These are phyloP conservation scores for Microtus richardsoni DNA, from an alignment of 2,113 vertebrate genomes.

Conservation along the genomic window DNA sequence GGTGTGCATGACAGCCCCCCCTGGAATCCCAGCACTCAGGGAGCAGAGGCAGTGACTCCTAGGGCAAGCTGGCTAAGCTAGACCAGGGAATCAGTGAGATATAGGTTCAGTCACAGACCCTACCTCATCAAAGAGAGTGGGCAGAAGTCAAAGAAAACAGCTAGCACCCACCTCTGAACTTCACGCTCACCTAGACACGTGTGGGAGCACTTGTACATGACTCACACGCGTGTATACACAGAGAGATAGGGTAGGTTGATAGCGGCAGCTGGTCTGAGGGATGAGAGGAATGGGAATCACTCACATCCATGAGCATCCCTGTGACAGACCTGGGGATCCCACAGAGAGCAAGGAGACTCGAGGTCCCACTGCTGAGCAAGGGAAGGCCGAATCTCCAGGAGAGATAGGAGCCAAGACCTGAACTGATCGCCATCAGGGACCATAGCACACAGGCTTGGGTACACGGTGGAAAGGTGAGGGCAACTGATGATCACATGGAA, in stretches of 20 bases:
- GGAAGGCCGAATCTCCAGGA: background rate
- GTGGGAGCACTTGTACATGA: background rate
- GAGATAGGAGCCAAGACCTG: background rate
- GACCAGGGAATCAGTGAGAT: background rate
- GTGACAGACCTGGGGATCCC: background rate
- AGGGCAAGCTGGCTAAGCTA: background rate
- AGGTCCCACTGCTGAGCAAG: accelerated
- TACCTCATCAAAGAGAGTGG: background rate
- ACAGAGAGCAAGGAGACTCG: too few relatives aligned
- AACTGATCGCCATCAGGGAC: accelerated
- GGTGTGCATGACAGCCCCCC: background rate
- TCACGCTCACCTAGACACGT: too few relatives aligned
- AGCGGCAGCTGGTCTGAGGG: accelerated
- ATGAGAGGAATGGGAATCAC: too few relatives aligned
- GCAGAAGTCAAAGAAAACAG: background rate
- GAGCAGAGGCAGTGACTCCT: background rate
- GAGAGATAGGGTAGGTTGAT: background rate
- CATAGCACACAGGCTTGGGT: accelerated
- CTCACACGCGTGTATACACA: background rate
- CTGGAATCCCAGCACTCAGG: background rate
- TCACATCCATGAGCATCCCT: background rate
- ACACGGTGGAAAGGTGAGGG: accelerated
- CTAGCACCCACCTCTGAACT: background rate
- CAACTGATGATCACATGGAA: accelerated
- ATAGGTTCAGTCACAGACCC: background rate